phyloP scores from a whole-genome alignment of 2,797 vertebrate species.

The Arrhamphus sclerolepis region DNA sequence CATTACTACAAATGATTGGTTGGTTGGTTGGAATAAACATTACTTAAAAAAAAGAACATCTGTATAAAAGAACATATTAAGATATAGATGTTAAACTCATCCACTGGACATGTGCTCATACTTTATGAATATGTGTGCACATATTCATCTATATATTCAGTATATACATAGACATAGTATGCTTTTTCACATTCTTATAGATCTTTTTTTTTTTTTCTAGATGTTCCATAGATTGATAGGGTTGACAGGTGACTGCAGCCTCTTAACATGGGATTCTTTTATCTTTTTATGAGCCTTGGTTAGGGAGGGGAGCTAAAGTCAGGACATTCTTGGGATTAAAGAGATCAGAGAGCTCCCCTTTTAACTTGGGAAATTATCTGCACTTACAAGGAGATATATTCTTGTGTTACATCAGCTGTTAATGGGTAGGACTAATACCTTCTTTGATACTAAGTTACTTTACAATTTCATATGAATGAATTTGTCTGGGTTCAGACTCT shows the following conservation, averaged over 20 bases:
- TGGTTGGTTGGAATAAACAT: too few species aligned
- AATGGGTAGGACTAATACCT: neutral
- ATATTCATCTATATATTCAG: too few species aligned
- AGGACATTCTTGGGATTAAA: neutral
- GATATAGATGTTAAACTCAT: too few species aligned
- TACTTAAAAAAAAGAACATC: too few species aligned
- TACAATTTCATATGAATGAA: neutral
- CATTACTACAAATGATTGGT: too few species aligned
- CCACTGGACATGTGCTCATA: too few species aligned
- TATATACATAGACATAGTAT: too few species aligned
- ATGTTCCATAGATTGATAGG: neutral
- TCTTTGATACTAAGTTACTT: slow-evolving; percentile 6
- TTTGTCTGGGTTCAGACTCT: neutral
- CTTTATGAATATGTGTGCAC: too few species aligned
- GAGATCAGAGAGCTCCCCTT: neutral
- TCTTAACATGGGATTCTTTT: neutral
- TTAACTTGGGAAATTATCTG: neutral
- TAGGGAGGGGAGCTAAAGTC: neutral
- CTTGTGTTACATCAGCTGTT: neutral
- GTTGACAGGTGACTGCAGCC: too few species aligned
- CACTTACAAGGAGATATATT: neutral
- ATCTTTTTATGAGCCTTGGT: slow-evolving; percentile 1
- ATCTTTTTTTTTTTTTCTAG: neutral
- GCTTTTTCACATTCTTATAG: too few species aligned
- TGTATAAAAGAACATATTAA: too few species aligned